phyloP scores from a whole-genome alignment of 2,113 vertebrate genomes.

The Corvus cornix region DNA sequence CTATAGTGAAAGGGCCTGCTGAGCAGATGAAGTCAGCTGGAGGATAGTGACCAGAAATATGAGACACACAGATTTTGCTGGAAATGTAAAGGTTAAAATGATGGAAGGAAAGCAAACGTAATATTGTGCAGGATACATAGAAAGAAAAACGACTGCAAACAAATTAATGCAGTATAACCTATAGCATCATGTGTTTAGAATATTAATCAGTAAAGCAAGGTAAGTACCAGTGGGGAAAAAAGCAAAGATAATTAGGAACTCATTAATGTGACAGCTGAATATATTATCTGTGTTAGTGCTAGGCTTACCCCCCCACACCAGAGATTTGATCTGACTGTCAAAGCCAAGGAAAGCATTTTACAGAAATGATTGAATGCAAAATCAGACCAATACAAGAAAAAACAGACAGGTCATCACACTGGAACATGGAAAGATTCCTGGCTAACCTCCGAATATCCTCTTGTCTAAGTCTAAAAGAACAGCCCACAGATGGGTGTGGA shows the following conservation, averaged over 20 bases:
- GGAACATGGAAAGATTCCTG: background rate
- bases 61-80: background rate
- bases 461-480: background rate
- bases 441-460: background rate
- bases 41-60: background rate
- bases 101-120: background rate
- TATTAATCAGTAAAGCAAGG: slow-evolving; percentile 37
- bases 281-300: background rate
- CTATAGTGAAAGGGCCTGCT: background rate
- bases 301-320: background rate
- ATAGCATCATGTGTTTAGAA: background rate
- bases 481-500: background rate
- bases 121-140: background rate
- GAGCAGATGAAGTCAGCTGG: background rate
- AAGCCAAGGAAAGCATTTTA: background rate
- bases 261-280: slow-evolving; percentile 49
- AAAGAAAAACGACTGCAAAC: slow-evolving; percentile 3
- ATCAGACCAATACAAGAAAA: background rate
- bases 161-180: background rate
- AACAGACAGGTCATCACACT: background rate
- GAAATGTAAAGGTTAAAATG: background rate
- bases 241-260: slow-evolving; percentile 36
- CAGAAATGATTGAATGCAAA: background rate
- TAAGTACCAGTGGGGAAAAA: slow-evolving; percentile 3
- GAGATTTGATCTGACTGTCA: slow-evolving; percentile 26